phyloP scores from a whole-genome alignment of 92 coral and sea anemone genomes.

The Bergia sp. region DNA sequence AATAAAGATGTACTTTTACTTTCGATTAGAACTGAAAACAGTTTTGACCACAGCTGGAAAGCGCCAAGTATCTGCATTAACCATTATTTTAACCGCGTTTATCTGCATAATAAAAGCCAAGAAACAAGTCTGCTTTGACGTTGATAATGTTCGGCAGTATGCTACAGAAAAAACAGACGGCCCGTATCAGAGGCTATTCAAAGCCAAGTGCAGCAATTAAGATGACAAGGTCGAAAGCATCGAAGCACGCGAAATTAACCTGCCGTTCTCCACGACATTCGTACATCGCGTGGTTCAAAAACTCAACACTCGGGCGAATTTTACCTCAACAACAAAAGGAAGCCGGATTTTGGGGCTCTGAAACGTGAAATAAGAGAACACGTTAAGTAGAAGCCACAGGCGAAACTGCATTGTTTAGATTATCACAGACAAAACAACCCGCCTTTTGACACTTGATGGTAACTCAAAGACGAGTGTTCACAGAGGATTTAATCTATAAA shows the following conservation, averaged over 20 bases:
- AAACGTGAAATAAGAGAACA: constrained; percentile 16
- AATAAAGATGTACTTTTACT: background rate
- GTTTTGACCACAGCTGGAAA: constrained; percentile 35
- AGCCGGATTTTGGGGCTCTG: background rate
- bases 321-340: background rate
- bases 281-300: background rate
- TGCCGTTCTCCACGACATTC: background rate
- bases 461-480: constrained; percentile 16
- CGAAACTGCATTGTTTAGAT: constrained; percentile 30
- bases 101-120: constrained; percentile 43
- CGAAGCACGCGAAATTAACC: constrained; percentile 44
- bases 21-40: constrained; percentile 37
- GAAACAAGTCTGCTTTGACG: constrained; percentile 6
- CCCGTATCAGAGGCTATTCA: constrained; percentile 33
- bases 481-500: constrained; percentile 7
- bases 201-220: constrained; percentile 34
- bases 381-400: constrained; percentile 15
- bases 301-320: background rate
- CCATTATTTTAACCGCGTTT: constrained; percentile 26
- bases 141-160: constrained; percentile 39
- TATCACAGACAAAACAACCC: constrained; percentile 41
- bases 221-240: constrained; percentile 19
- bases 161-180: constrained; percentile 31
- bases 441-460: constrained; percentile 35
- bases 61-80: constrained; percentile 25